These are phyloP conservation scores for Pogona vitticeps DNA, from an alignment of 2,113 vertebrate species.

Conservation along the genomic window DNA sequence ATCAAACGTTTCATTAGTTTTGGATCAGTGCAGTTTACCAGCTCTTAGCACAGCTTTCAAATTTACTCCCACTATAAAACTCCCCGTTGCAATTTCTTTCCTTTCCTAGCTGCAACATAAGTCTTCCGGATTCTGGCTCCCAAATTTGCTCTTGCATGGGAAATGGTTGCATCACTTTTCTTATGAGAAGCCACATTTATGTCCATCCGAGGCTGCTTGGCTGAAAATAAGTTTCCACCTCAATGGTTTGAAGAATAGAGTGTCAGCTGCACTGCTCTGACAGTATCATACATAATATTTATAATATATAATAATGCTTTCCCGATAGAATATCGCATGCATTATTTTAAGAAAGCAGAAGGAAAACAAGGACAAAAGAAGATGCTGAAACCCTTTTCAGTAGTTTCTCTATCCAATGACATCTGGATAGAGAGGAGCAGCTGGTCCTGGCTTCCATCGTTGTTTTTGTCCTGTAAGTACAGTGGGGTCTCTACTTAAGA, in stretches of 20 bases:
- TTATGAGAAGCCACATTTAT: neutral
- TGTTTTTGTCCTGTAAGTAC: too few relatives aligned
- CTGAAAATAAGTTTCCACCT: neutral
- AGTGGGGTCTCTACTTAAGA: too few relatives aligned
- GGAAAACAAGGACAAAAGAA: neutral
- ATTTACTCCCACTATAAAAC: conserved; percentile 1
- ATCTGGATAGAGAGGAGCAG: too few relatives aligned
- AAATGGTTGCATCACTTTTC: neutral
- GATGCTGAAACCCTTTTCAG: too few relatives aligned
- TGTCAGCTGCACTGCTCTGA: too few relatives aligned
- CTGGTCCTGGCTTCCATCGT: too few relatives aligned
- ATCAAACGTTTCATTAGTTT: conserved; percentile 18
- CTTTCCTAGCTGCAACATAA: neutral
- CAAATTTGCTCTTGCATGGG: neutral
- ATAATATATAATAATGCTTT: too few relatives aligned
- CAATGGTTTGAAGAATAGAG: neutral
- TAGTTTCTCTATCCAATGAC: too few relatives aligned
- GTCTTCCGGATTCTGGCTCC: neutral
- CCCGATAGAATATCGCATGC: too few relatives aligned
- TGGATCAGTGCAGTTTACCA: neutral
- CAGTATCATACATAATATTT: neutral
- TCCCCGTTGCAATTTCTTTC: neutral
- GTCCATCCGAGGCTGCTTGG: neutral
- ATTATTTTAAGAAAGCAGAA: neutral
- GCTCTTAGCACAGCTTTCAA: neutral